Percentiles rank a stretch among this genome's conserved stretches.
Evolutionary conservation across 2,797 vertebrate species (phyloP).

Genomic region (Cuculus canorus): DNA sequence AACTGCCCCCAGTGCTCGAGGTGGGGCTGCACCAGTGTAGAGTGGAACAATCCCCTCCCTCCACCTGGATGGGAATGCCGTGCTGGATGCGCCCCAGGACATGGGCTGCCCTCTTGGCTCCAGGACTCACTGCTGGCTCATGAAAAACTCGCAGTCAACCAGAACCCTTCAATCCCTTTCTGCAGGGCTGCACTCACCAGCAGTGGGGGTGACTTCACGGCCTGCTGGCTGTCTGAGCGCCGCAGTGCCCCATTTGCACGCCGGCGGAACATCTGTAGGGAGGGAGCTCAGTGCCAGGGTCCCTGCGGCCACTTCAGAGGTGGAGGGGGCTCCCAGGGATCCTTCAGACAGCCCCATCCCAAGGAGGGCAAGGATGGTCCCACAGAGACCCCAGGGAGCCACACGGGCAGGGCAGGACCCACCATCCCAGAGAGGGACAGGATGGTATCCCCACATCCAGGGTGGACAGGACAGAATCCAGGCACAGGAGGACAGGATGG

Average conservation of each 20-base stretch:
- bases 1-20: too few species aligned
- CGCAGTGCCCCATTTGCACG: constrained; percentile 86
- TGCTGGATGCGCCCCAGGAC: too few species aligned
- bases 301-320: background rate
- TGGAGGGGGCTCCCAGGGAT: background rate
- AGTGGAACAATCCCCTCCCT: too few species aligned
- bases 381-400: background rate
- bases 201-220: constrained; percentile 93
- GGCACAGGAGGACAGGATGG: background rate
- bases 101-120: too few species aligned
- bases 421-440: too few species aligned
- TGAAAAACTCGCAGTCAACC: too few species aligned
- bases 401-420: background rate
- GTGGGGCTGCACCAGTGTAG: too few species aligned
- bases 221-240: constrained; percentile 92
- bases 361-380: background rate
- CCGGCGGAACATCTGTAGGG: constrained; percentile 88
- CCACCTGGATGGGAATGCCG: too few species aligned
- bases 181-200: constrained; percentile 80
- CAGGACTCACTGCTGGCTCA: too few species aligned
- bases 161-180: too few species aligned
- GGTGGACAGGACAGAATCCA: too few species aligned
- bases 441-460: too few species aligned
- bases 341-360: background rate
- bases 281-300: background rate